These are phyloP conservation scores for Phataginus tetradactyla DNA, from an alignment of 2,797 vertebrate species.

Conservation along the genomic window DNA sequence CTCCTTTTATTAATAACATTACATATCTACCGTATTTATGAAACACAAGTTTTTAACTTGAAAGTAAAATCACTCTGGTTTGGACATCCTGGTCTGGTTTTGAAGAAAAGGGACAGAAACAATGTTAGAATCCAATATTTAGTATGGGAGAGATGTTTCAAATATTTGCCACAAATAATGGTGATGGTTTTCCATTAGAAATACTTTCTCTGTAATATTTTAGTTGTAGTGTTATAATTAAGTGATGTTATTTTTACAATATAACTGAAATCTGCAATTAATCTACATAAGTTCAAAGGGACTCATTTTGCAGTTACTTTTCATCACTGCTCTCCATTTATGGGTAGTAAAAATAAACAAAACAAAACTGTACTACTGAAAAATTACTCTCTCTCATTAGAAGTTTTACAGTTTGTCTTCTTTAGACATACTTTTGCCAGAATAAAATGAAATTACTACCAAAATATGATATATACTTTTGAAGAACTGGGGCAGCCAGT, in stretches of 20 bases:
- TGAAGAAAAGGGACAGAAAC: neutral
- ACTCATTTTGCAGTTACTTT: neutral
- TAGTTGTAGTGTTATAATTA: neutral
- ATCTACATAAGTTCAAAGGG: neutral
- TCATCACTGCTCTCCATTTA: neutral
- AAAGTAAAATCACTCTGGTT: neutral
- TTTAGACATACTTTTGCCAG: neutral
- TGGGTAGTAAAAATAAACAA: neutral
- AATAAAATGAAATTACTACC: neutral
- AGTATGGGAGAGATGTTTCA: neutral
- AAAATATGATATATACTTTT: neutral
- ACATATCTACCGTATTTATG: neutral
- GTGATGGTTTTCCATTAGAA: neutral
- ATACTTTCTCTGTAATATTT: neutral
- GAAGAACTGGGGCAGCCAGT: neutral
- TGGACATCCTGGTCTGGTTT: neutral
- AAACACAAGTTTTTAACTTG: neutral
- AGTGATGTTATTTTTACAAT: neutral
- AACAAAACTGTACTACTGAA: neutral
- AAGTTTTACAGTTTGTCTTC: neutral
- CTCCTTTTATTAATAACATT: neutral
- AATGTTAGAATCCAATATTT: neutral
- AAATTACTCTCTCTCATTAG: neutral
- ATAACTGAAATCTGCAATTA: neutral
- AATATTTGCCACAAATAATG: neutral